Evolutionary conservation across 2,113 vertebrate genomes (phyloP), one percentile per base, ranked within the genome.

Genomic region (Gymnocephalus cernua): DNA sequence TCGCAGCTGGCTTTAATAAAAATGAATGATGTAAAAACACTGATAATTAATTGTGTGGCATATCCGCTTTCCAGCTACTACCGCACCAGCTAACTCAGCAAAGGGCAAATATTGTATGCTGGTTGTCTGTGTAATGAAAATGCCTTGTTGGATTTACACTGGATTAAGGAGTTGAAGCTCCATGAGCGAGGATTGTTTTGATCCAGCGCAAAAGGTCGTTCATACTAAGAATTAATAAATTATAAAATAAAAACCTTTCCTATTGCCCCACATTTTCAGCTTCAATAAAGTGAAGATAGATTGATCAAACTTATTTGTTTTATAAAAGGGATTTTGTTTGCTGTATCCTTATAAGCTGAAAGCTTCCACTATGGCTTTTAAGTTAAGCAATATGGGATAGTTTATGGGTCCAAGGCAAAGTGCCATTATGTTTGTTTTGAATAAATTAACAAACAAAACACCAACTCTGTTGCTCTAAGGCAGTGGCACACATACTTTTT

Each of bases 1-100:
- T 89, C 83, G 80, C 80, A 90, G 80, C 68, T 86, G 68, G 82
- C 77, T 92, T 92, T 90, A 94, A 94, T 95, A 89, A 92, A 93
- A 94, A 92, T 89, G 86, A 93, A 94, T 94, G 93, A 90, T 86
- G 82, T 93, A 90, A 87, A 93, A 94, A 93, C 82, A 90, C 73
- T 88, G 84, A 82, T 94, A 92, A 95, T 95, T 94, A 93, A 94
- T 93, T 88, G 88, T 75, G 57, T 82, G 81, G 65, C 79, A 88
- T 83, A 86, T 93, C 89, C 88, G 84, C 86, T 84, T 84, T 85
- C 76, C 56, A 4, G 68, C 74, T 41, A 85, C 18, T 54, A 77
- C 62, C 10, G 38, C 38, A 41, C 38, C 62, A 73, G 80, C 85
- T 90, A 86, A 86, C 58, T 93, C 79, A 85, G 89, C 86, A 88